phyloP scores from a whole-genome alignment of 2,797 vertebrate species.

The Scomberomorus guttatus region DNA sequence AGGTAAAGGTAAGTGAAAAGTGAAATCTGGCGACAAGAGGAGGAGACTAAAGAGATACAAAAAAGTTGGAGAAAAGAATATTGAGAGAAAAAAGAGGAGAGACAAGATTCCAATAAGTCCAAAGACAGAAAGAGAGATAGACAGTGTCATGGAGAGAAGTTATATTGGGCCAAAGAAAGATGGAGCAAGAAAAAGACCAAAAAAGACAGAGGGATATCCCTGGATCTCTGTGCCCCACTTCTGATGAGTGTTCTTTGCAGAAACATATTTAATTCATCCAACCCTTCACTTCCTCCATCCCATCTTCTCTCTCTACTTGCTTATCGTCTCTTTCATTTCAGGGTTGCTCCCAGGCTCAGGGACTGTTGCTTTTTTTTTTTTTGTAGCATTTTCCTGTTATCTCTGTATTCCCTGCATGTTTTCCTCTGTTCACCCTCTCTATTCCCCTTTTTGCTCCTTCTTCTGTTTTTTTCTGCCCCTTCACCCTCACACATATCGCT shows the following conservation, averaged over 20 bases:
- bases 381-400: background rate
- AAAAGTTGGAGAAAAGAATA: no score
- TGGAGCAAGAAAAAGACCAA: background rate
- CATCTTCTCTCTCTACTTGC: conserved; percentile 21
- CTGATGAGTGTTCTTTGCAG: conserved; percentile 35
- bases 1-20: background rate
- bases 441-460: background rate
- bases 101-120: background rate
- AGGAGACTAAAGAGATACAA: background rate
- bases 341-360: conserved; percentile 1
- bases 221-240: conserved; percentile 43
- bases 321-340: conserved; percentile 38
- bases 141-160: background rate
- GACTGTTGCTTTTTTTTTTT: background rate
- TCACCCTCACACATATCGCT: conserved; percentile 6
- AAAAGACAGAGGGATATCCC: conserved; percentile 37
- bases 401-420: background rate
- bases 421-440: background rate
- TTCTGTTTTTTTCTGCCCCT: background rate
- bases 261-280: conserved; percentile 60
- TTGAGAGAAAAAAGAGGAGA: background rate
- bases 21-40: background rate
- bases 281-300: conserved; percentile 23
- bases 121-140: background rate
- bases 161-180: conserved; percentile 1